Evolutionary conservation across 2,797 vertebrate genomes (phyloP).

Genomic region (Phataginus tetradactyla): DNA sequence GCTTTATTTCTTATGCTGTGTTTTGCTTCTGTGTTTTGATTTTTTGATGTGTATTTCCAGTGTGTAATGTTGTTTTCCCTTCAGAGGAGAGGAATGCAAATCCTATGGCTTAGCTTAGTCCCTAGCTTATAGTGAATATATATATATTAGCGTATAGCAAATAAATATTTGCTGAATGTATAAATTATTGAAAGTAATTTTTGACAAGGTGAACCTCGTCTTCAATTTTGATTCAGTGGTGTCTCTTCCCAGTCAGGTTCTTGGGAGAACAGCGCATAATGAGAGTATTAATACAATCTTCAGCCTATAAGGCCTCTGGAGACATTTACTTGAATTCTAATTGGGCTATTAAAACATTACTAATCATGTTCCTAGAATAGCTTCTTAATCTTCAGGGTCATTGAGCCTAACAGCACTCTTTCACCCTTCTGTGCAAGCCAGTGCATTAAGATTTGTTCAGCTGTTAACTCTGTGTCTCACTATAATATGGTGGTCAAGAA

Average conservation of each 20-base stretch:
- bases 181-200: slow-evolving; percentile 53
- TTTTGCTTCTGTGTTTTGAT: neutral
- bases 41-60: neutral
- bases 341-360: slow-evolving; percentile 43
- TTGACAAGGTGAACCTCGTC: slow-evolving; percentile 27
- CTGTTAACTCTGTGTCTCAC: neutral
- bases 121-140: neutral
- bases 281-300: slow-evolving; percentile 11
- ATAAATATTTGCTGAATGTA: slow-evolving; percentile 36
- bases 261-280: neutral
- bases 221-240: slow-evolving; percentile 59
- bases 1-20: neutral
- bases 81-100: neutral
- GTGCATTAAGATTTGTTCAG: slow-evolving; percentile 39
- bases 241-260: slow-evolving; percentile 33
- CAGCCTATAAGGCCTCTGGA: neutral
- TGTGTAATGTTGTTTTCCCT: neutral
- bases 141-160: neutral
- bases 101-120: neutral
- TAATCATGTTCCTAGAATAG: slow-evolving; percentile 53
- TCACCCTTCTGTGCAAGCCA: neutral
- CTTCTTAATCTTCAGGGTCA: neutral
- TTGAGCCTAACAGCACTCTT: neutral
- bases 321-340: slow-evolving; percentile 64
- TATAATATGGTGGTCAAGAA: neutral